Percentiles rank a stretch among this genome's conserved stretches.
Conservation (phyloP, 2,888 invertebrate species). For the Andrena bicolor region DNA sequence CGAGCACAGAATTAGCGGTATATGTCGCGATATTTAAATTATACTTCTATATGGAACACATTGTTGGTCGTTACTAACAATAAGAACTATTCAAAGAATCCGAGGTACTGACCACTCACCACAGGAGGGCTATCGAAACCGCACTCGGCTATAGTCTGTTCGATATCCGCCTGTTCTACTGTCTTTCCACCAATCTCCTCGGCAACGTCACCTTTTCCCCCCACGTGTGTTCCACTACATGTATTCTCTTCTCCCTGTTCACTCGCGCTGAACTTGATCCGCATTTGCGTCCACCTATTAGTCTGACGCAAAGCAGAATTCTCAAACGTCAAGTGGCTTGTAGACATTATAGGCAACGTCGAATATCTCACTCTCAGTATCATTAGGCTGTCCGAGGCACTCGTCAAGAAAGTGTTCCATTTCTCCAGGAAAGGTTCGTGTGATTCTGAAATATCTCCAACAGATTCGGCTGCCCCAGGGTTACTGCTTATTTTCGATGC, state of each 20-base stretch:
- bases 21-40: neutral
- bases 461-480: neutral
- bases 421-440: slow-evolving; percentile 38
- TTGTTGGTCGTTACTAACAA: neutral
- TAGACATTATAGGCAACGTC: slow-evolving; percentile 23
- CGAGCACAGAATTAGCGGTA: neutral
- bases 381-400: slow-evolving; percentile 13
- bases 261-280: neutral
- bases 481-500: neutral
- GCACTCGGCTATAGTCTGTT: slow-evolving; percentile 14
- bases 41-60: neutral
- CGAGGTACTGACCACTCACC: neutral
- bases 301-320: neutral
- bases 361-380: slow-evolving; percentile 40
- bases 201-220: neutral
- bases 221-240: neutral
- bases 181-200: slow-evolving; percentile 24
- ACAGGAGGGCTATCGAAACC: slow-evolving; percentile 18
- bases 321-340: neutral
- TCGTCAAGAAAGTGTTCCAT: slow-evolving; percentile 51
- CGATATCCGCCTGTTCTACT: slow-evolving; percentile 11
- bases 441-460: neutral
- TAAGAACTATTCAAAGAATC: neutral
- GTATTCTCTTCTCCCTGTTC: neutral
- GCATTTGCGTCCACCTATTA: neutral